Evolutionary conservation across 1,140 invertebrate species (phyloP).

Genomic region (Trachelipus rathkii): DNA sequence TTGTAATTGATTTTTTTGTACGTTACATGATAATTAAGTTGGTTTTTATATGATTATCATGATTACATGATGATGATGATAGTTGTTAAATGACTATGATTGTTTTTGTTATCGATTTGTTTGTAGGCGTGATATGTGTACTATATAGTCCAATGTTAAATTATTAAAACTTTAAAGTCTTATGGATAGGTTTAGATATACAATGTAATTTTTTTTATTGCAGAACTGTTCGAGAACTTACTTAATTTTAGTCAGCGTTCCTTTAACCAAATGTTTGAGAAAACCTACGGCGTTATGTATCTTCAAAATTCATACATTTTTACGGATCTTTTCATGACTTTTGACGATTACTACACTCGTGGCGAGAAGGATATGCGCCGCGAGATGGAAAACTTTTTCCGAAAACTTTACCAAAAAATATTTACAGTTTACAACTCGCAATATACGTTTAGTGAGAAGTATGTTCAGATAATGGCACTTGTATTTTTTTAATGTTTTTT

Average conservation of each 20-base stretch:
- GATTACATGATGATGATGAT: too few species aligned
- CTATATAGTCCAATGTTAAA: too few species aligned
- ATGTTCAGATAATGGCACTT: too few species aligned
- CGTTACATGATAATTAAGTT: too few species aligned
- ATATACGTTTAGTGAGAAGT: conserved; percentile 81
- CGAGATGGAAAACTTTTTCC: conserved; percentile 89
- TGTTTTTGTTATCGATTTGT: too few species aligned
- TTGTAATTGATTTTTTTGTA: too few species aligned
- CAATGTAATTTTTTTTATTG: conserved; percentile 44
- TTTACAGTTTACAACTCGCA: conserved; percentile 89
- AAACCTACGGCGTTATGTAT: conserved; percentile 91
- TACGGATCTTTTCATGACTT: conserved; percentile 79
- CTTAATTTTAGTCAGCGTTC: conserved; percentile 74
- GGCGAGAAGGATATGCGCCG: conserved; percentile 75
- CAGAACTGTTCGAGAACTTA: conserved; percentile 82
- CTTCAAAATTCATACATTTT: conserved; percentile 90
- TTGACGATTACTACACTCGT: conserved; percentile 82
- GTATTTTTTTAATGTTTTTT: neutral
- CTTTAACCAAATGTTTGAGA: conserved; percentile 90
- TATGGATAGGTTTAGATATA: too few species aligned
- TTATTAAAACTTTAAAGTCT: too few species aligned
- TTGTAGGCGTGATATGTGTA: too few species aligned
- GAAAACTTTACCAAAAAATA: conserved; percentile 89
- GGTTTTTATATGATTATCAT: too few species aligned
- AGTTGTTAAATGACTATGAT: too few species aligned